Percentiles rank a stretch among this genome's conserved stretches.
Evolutionary conservation across 2,113 vertebrate genomes (phyloP).

Genomic region (Carassius gibelio): DNA sequence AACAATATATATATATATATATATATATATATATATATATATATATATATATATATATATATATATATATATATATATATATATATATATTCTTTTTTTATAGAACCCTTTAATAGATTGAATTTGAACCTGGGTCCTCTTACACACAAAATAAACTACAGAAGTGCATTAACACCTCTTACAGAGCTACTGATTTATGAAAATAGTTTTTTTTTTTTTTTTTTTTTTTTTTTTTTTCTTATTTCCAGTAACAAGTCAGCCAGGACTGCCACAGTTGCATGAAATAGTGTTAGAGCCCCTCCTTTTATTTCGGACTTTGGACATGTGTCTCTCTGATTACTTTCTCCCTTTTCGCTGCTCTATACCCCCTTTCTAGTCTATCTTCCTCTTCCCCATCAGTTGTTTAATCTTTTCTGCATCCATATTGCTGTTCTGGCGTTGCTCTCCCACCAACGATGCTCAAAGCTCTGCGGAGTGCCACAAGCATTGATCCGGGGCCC

Average conservation of each 20-base stretch:
- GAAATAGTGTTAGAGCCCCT: neutral
- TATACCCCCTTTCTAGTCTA: neutral
- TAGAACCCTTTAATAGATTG: neutral
- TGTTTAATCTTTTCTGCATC: constrained; percentile 24
- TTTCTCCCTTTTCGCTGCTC: neutral
- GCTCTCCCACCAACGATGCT: neutral
- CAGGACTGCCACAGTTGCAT: neutral
- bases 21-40: no score
- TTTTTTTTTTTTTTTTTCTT: neutral
- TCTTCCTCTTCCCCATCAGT: constrained; percentile 9
- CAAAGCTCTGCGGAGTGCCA: constrained; percentile 16
- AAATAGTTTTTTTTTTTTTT: neutral
- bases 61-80: no score
- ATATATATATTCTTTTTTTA: no score
- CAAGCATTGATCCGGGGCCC: constrained; percentile 28
- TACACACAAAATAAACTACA: neutral
- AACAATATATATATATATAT: no score
- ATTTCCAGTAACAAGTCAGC: neutral
- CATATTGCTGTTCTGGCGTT: neutral
- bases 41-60: no score
- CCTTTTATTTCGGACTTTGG: neutral
- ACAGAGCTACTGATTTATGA: neutral
- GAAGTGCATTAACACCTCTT: neutral
- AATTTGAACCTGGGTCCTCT: neutral
- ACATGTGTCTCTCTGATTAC: constrained; percentile 1